Conservation (phyloP, 92 coral and sea anemone genomes). For the Heteractis magnifica region DNA sequence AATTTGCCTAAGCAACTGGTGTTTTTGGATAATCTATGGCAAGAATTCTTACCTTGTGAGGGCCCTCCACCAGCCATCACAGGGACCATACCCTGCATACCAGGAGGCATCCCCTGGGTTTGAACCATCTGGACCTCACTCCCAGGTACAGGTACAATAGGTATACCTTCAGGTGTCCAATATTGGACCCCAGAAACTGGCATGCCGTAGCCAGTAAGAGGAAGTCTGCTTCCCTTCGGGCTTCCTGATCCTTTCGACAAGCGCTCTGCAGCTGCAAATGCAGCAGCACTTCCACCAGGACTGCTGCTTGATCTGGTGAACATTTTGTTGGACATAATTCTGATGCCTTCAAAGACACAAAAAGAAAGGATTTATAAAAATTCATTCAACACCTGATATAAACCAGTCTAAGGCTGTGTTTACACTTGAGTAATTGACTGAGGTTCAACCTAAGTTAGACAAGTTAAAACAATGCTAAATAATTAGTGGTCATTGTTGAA, state of each 20-base stretch:
- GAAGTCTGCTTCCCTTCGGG: conserved; percentile 62
- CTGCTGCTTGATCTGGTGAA: conserved; percentile 75
- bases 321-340: conserved; percentile 73
- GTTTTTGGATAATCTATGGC: no score
- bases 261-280: conserved; percentile 58
- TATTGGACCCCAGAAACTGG: conserved; percentile 60
- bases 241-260: conserved; percentile 44
- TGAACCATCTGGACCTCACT: conserved; percentile 78
- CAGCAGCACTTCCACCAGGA: conserved; percentile 64
- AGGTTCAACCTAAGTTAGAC: no score
- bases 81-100: conserved; percentile 64
- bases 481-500: no score
- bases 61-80: conserved; percentile 43
- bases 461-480: no score
- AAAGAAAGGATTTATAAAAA: not conserved
- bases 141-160: conserved; percentile 62
- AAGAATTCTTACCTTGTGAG: conserved; percentile 10
- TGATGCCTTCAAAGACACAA: conserved; percentile 51
- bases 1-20: no score
- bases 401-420: no score
- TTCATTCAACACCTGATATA: not conserved
- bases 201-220: conserved; percentile 46
- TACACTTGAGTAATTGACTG: no score
- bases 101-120: conserved; percentile 46
- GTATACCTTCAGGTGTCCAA: conserved; percentile 67